Evolutionary conservation across 2,888 invertebrate species (phyloP).

Genomic region (Myopa tessellatipennis): DNA sequence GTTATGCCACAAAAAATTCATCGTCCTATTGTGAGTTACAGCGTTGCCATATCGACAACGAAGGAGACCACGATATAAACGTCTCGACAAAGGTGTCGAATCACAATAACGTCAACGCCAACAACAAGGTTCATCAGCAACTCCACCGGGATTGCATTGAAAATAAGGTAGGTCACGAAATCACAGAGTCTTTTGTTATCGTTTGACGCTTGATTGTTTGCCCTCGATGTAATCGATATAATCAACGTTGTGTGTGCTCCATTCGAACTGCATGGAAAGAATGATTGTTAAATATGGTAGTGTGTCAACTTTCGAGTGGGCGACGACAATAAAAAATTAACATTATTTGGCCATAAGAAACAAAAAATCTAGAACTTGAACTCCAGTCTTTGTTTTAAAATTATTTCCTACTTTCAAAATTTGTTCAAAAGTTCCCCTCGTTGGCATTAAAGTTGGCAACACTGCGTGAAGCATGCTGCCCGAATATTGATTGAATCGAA

Average conservation of each 20-base stretch:
- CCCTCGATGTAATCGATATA: conserved; percentile 12
- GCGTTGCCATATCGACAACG: conserved; percentile 51
- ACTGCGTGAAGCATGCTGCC: conserved; percentile 27
- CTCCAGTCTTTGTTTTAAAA: not conserved
- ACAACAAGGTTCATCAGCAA: conserved; percentile 45
- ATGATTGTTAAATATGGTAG: conserved; percentile 46
- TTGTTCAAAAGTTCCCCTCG: not conserved
- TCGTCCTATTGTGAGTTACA: conserved; percentile 50
- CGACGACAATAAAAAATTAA: not conserved
- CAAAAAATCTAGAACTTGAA: not conserved
- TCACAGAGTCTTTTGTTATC: conserved; percentile 43
- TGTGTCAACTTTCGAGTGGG: conserved; percentile 54
- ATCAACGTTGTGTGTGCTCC: no score
- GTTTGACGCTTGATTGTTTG: not conserved
- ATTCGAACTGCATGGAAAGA: conserved; percentile 17
- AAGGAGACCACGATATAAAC: conserved; percentile 34
- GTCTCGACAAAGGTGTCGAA: conserved; percentile 31
- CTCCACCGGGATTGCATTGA: conserved; percentile 59
- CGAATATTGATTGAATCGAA: conserved; percentile 14
- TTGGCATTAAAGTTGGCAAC: conserved; percentile 43
- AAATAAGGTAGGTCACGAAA: conserved; percentile 58
- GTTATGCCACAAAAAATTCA: conserved; percentile 53
- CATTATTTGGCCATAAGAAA: no score
- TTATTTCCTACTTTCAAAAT: conserved; percentile 29
- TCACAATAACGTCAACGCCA: conserved; percentile 40